Conservation (phyloP, 2,888 invertebrate species). For the Cancer borealis region DNA sequence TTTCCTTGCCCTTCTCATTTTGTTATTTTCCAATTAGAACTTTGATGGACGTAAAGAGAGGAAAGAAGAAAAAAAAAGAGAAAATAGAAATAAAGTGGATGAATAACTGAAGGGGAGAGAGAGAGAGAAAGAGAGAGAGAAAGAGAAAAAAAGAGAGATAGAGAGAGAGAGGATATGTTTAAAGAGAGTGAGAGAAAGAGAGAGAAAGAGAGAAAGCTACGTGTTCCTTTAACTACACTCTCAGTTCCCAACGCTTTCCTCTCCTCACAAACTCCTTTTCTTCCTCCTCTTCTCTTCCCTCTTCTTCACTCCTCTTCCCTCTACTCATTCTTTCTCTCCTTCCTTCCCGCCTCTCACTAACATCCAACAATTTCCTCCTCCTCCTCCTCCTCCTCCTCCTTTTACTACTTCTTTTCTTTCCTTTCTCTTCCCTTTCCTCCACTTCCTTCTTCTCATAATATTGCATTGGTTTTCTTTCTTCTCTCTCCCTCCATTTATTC, state of each 20-base stretch:
- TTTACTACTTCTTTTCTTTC: not conserved
- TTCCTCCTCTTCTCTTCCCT: not conserved
- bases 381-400: not conserved
- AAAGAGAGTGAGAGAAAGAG: not conserved
- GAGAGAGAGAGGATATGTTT: not conserved
- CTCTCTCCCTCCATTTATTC: not conserved
- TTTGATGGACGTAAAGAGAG: not conserved
- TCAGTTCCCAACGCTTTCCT: not conserved
- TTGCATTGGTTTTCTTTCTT: not conserved
- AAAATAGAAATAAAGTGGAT: not conserved
- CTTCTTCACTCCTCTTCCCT: not conserved
- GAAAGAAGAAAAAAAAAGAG: no score
- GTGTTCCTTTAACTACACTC: not conserved
- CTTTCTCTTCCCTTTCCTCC: not conserved
- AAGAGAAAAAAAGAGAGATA: not conserved
- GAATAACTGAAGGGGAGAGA: not conserved
- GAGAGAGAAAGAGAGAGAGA: constrained; percentile 20
- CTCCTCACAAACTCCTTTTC: not conserved
- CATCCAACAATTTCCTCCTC: not conserved
- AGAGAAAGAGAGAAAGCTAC: not conserved
- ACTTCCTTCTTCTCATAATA: not conserved
- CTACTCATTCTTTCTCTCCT: not conserved
- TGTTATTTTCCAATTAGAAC: no score
- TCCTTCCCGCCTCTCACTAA: no score
- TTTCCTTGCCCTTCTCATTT: not conserved